Evolutionary conservation across 2,888 invertebrate genomes (phyloP), one percentile per base, ranked within the genome.

Genomic region (Caenorhabditis plicata): DNA sequence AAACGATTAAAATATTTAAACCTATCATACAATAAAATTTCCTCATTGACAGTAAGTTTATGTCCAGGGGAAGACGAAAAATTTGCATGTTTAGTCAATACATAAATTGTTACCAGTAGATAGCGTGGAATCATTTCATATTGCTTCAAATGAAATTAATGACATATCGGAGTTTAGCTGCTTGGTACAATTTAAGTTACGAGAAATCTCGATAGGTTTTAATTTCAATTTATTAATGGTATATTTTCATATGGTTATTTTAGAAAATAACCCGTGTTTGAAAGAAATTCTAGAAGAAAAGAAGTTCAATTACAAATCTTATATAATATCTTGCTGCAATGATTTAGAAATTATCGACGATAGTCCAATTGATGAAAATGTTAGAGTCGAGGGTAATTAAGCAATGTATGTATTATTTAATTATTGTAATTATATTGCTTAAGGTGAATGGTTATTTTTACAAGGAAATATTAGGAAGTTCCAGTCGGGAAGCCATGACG

Each of bases 101-200:
- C 20, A 15, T 19, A 25, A 4, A 1, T 27, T 35, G 15, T 7
- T 36, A 31, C 31, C 33, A 49, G 20, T 32, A 46, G 46, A 35
- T 22, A 40, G 33, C 20, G 36, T 58, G 11, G 35, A 32, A 26
- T 31, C 27, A 8, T 20, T 58, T 3, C 33, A 48, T 22, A 36
- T 58, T 9, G 44, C 58, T 1, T 53, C 52, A 4, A 58, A 58
- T 45, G 31, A 17, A 0, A 53, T 58, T 9, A 32, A 22, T n/a
- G 58, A 58, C 49, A 39, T 58, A 20, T 58, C 58, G 0, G 49
- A 58, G 17, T 58, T 58, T 20, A 41, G 48, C 1, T 8, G 11
- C 17, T 33, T 57, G 4, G 43, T 47, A 2, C 0, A 3, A 1
- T 58, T 45, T 19, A 48, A 49, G n/a, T n/a, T n/a, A n/a, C n/a